These are phyloP conservation scores for Meloe dianella DNA, from an alignment of 2,888 invertebrate genomes.

Conservation along the genomic window DNA sequence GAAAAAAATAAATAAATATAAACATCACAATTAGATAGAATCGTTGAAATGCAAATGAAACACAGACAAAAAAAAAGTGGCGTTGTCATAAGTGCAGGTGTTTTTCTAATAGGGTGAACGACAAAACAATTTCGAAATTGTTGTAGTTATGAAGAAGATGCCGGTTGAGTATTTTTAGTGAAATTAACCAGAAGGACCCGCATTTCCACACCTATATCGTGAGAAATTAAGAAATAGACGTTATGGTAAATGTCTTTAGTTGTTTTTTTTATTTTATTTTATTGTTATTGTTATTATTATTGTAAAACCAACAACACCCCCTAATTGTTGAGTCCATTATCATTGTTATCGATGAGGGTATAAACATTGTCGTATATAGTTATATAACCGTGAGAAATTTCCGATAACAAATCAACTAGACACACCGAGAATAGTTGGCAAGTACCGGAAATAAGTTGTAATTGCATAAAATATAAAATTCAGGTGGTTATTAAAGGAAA, in stretches of 20 bases:
- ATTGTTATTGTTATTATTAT: not conserved
- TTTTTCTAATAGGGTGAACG: not conserved
- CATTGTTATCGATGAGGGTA: not conserved
- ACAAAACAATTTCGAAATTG: too few species aligned
- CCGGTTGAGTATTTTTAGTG: too few species aligned
- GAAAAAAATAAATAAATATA: not conserved
- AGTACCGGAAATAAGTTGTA: constrained; percentile 3
- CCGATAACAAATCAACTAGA: constrained; percentile 7
- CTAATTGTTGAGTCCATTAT: not conserved
- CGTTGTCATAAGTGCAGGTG: not conserved
- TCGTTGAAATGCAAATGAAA: not conserved
- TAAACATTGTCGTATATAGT: not conserved
- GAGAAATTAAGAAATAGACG: constrained; percentile 4
- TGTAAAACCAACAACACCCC: not conserved
- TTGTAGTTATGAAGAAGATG: not conserved
- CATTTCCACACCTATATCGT: not conserved
- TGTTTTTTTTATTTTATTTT: too few species aligned
- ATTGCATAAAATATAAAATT: not conserved
- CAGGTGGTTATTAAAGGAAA: constrained; percentile 5
- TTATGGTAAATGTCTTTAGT: not conserved
- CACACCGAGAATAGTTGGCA: not conserved
- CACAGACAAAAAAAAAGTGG: not conserved
- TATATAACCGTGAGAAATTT: constrained; percentile 7
- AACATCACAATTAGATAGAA: not conserved
- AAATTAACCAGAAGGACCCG: constrained; percentile 2